Base-by-base conservation (phyloP, 2,888 invertebrate species). In the Microplitis manilae region DNA sequence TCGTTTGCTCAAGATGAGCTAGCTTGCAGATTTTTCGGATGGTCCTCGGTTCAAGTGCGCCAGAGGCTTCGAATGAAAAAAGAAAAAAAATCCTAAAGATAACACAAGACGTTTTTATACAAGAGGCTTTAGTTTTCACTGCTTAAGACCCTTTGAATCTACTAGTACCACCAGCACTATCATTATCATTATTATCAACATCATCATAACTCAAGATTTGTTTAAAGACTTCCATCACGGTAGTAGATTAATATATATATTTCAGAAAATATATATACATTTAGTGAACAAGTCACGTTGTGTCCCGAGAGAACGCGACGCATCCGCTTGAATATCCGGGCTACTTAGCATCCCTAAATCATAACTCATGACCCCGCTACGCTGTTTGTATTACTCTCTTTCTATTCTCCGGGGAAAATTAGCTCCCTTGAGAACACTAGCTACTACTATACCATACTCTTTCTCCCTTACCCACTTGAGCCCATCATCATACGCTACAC, bases 21-120 rank as follows among this genome's bases (percentile, higher is more conserved):
- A 77, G 81, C 78, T 82, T 82, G 80, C 81, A 81, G 79, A 82
- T 79, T 80, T 82, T 81, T 81, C 77, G 79, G 65, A 79, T 77
- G 73, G 77, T 69, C 62, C 77, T 67, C 17, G 50, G 50, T 50
- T 50, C 50, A 50, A 50, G 50, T 50, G 50, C 50, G 13, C 50
- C 50, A 50, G 50, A 50, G 50, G 50, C 50, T 50, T 50, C 50
- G 50, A 50, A 50, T 50, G 8, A 50, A 50, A 13, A 50, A 50
- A 50, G 8, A 50, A 50, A 50, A 50, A 50, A 50, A 50, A 50
- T 64, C 64, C 50, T 59, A 64, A 38, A 73, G 64, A 50, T 40
- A 39, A 62, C 73, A 73, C 40, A 39, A 73, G 61, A 30, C 50
- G 9, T 13, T 50, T 50, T 50, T 50, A 50, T 50, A 50, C 50